These are phyloP conservation scores for Caenorhabditis zanzibari DNA, from an alignment of 2,888 invertebrate species.

Conservation along the genomic window DNA sequence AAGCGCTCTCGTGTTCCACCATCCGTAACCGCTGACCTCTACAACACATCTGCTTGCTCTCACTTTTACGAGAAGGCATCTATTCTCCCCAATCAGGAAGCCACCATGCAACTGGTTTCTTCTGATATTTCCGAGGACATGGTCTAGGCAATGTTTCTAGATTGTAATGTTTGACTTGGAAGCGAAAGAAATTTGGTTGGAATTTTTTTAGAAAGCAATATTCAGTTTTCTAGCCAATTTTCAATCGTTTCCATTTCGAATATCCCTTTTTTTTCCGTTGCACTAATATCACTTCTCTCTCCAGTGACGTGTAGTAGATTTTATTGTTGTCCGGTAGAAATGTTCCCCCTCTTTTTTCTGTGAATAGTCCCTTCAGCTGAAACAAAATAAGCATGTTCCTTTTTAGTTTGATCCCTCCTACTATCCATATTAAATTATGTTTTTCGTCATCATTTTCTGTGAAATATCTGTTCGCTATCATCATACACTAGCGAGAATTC, in stretches of 20 bases:
- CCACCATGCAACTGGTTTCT: slow-evolving; percentile 50
- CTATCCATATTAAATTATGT: too few species aligned
- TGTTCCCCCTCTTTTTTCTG: not conserved
- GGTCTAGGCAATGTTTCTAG: not conserved
- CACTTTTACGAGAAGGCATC: slow-evolving; percentile 39
- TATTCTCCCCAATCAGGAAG: slow-evolving; percentile 42
- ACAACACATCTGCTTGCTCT: slow-evolving; percentile 56
- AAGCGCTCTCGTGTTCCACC: not conserved
- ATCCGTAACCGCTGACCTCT: slow-evolving; percentile 42
- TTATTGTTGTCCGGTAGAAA: too few species aligned
- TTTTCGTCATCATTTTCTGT: slow-evolving; percentile 7
- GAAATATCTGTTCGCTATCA: not conserved
- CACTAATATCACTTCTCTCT: too few species aligned
- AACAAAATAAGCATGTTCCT: too few species aligned
- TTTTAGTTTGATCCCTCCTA: too few species aligned
- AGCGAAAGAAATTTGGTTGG: too few species aligned
- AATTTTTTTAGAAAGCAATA: not conserved
- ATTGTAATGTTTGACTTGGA: not conserved
- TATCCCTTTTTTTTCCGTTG: not conserved
- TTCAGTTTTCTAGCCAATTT: too few species aligned
- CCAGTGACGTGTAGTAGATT: too few species aligned
- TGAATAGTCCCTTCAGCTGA: not conserved
- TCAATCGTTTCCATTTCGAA: not conserved
- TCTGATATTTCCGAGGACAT: slow-evolving; percentile 23
- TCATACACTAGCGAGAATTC: too few species aligned